Evolutionary conservation across 1,140 invertebrate genomes (phyloP).

Genomic region (Papilio aristodemus): DNA sequence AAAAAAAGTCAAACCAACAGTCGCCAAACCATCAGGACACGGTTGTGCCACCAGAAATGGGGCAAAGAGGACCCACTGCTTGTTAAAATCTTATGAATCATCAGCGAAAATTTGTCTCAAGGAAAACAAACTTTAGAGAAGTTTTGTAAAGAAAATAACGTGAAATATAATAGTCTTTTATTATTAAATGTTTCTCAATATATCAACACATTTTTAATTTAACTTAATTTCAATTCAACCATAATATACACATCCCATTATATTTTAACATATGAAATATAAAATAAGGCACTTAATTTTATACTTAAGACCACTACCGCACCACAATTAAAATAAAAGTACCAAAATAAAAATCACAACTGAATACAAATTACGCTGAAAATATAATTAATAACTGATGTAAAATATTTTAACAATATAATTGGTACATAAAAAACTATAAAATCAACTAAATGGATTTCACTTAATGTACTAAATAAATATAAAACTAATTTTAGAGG

Average conservation of each 20-base stretch:
- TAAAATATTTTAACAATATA: slow-evolving; percentile 5
- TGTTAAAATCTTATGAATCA: too few relatives aligned
- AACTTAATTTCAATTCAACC: not conserved
- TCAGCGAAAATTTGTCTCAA: too few relatives aligned
- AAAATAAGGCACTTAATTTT: slow-evolving; percentile 25
- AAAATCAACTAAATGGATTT: slow-evolving; percentile 1
- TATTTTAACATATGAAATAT: slow-evolving; percentile 13
- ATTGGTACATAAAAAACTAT: slow-evolving; percentile 1
- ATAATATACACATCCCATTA: slow-evolving; percentile 10
- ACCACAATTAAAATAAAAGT: slow-evolving; percentile 10
- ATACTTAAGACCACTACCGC: not conserved
- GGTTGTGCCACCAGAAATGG: too few relatives aligned
- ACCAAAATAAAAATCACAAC: slow-evolving; percentile 10
- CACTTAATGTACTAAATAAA: slow-evolving; percentile 6
- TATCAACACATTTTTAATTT: not conserved
- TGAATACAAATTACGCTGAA: slow-evolving; percentile 5
- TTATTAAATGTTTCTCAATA: slow-evolving; percentile 4
- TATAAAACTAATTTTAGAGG: not conserved
- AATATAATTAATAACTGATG: not conserved
- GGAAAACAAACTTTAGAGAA: too few relatives aligned
- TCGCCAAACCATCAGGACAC: too few relatives aligned
- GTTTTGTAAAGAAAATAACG: too few relatives aligned
- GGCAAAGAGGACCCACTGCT: too few relatives aligned
- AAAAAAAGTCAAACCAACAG: too few relatives aligned
- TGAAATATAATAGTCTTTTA: slow-evolving; percentile 16